These are phyloP conservation scores for Ahaetulla prasina DNA, from an alignment of 2,113 vertebrate species.

Conservation along the genomic window DNA sequence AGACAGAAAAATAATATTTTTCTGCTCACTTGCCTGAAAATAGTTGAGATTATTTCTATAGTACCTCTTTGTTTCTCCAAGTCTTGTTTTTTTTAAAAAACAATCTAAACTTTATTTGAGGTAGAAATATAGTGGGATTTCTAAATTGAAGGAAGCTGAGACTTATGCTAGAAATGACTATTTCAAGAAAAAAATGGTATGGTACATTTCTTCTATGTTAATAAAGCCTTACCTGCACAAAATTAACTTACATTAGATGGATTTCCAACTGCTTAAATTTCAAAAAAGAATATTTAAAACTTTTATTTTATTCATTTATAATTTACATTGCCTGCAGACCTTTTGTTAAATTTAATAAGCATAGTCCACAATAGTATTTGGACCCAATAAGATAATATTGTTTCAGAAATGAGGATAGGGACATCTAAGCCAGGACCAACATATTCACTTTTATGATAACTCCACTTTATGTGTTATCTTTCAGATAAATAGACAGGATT, in stretches of 20 bases:
- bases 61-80: neutral
- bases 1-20: slow-evolving; percentile 44
- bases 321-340: slow-evolving; percentile 7
- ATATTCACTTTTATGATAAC: neutral
- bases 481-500: neutral
- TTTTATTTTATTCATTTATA: slow-evolving; percentile 33
- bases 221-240: slow-evolving; percentile 19
- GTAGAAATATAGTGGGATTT: neutral
- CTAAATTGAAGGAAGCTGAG: neutral
- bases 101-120: neutral
- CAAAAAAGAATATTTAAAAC: slow-evolving; percentile 25
- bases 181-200: neutral
- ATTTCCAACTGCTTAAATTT: slow-evolving; percentile 25
- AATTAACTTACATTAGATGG: slow-evolving; percentile 43
- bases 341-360: neutral
- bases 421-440: neutral
- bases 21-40: slow-evolving; percentile 46
- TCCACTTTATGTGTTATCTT: neutral
- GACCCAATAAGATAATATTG: slow-evolving; percentile 9
- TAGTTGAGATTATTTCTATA: slow-evolving; percentile 19
- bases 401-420: neutral
- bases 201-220: slow-evolving; percentile 19
- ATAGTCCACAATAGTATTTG: slow-evolving; percentile 4
- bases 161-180: neutral
- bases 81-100: neutral